Conservation (phyloP, 2,888 invertebrate genomes). For the Amiota communis region DNA sequence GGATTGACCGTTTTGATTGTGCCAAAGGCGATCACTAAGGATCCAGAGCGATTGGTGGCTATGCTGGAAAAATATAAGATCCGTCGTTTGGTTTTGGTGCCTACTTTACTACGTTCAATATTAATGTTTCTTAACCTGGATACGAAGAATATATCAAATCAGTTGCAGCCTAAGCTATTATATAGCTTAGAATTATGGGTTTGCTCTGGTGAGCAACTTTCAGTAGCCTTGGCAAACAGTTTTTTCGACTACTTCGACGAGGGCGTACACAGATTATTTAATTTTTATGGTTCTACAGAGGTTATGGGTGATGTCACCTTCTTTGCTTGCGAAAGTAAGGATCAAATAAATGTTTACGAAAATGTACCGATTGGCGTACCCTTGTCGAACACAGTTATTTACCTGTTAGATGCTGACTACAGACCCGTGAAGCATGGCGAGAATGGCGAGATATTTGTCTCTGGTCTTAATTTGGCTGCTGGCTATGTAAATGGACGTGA, state of each 20-base stretch:
- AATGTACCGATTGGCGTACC: conserved; percentile 90
- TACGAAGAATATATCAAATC: conserved; percentile 51
- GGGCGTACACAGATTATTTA: conserved; percentile 81
- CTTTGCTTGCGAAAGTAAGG: conserved; percentile 78
- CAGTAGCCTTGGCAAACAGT: conserved; percentile 80
- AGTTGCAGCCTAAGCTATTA: conserved; percentile 72
- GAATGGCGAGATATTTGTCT: conserved; percentile 87
- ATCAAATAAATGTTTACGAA: conserved; percentile 77
- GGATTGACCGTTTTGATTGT: conserved; percentile 82
- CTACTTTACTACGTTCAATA: conserved; percentile 85
- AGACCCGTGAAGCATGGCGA: conserved; percentile 82
- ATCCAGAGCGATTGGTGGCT: conserved; percentile 83
- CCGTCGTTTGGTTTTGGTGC: conserved; percentile 87
- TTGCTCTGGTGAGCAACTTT: conserved; percentile 89
- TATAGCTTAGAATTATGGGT: conserved; percentile 83
- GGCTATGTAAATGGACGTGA: conserved; percentile 87
- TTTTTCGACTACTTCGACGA: conserved; percentile 85
- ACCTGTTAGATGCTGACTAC: conserved; percentile 84
- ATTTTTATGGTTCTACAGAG: conserved; percentile 94
- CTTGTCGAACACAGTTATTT: conserved; percentile 85
- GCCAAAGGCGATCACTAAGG: conserved; percentile 81
- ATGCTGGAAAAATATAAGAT: conserved; percentile 83
- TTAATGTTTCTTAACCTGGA: conserved; percentile 81
- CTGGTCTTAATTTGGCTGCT: conserved; percentile 85
- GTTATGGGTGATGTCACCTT: conserved; percentile 93